Percentiles rank a stretch among this genome's conserved stretches.
Conservation (phyloP, 2,888 invertebrate species). For the Cotesia congregata region DNA sequence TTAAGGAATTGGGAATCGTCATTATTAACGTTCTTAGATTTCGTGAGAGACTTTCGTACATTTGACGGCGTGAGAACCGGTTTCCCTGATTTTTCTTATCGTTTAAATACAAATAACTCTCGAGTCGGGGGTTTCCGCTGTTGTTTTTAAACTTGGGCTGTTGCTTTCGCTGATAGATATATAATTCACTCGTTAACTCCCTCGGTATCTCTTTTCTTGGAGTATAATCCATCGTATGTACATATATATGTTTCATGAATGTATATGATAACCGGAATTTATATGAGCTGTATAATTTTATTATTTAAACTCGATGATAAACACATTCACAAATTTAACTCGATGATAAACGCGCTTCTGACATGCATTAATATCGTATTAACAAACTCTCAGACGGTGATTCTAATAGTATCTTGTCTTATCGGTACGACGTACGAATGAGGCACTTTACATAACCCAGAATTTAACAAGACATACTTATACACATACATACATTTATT, state of each 20-base stretch:
- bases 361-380: constrained; percentile 1
- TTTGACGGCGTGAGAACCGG: constrained; percentile 33
- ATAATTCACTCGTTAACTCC: constrained; percentile 22
- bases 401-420: constrained; percentile 16
- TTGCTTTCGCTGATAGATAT: constrained; percentile 7
- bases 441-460: constrained; percentile 33
- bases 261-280: neutral
- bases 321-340: neutral
- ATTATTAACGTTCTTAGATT: constrained; percentile 22
- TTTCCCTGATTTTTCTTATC: constrained; percentile 23
- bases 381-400: neutral
- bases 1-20: constrained; percentile 2
- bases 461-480: constrained; percentile 17
- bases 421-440: constrained; percentile 28
- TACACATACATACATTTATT: neutral
- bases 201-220: neutral
- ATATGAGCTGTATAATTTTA: neutral
- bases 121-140: neutral
- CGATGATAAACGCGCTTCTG: neutral
- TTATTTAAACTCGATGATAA: neutral
- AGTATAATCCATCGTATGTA: neutral
- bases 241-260: neutral
- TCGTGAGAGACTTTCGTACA: constrained; percentile 24
- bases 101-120: constrained; percentile 2
- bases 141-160: neutral